Conservation (phyloP, 2,888 invertebrate genomes). For the Apamea monoglypha region DNA sequence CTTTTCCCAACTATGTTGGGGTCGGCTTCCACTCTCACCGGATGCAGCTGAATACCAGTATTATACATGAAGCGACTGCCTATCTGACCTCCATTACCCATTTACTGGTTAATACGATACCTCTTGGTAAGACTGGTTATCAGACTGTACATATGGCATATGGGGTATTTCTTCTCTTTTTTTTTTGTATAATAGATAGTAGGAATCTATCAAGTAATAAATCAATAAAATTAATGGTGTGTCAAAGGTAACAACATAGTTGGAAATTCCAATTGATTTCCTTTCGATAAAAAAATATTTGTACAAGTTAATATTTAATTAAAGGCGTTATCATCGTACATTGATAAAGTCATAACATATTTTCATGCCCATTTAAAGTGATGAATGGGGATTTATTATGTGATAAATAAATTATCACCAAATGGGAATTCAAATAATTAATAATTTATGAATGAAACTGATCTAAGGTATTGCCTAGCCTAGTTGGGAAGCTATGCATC, state of each 20-base stretch:
- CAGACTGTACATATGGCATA: no score
- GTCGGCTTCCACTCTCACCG: no score
- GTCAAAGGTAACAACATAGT: conserved; percentile 24
- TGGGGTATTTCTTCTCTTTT: not conserved
- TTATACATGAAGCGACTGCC: no score
- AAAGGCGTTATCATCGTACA: conserved; percentile 18
- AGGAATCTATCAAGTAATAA: not conserved
- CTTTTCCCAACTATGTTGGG: no score
- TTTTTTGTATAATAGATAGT: no score
- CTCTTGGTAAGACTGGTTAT: no score
- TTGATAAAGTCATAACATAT: conserved; percentile 40
- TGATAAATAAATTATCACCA: conserved; percentile 27
- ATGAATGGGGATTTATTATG: conserved; percentile 13
- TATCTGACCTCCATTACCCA: no score
- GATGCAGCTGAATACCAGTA: no score
- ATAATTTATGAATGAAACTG: conserved; percentile 45
- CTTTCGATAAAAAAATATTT: not conserved
- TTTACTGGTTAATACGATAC: no score
- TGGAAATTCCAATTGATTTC: not conserved
- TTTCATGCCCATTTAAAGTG: conserved; percentile 15
- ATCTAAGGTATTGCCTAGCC: conserved; percentile 21
- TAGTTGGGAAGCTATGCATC: conserved; percentile 7
- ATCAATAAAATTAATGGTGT: conserved; percentile 8
- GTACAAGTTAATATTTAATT: conserved; percentile 15
- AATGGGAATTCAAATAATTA: conserved; percentile 23